Evolutionary conservation across 2,113 vertebrate species (phyloP).

Genomic region (Phalacrocorax carbo): DNA sequence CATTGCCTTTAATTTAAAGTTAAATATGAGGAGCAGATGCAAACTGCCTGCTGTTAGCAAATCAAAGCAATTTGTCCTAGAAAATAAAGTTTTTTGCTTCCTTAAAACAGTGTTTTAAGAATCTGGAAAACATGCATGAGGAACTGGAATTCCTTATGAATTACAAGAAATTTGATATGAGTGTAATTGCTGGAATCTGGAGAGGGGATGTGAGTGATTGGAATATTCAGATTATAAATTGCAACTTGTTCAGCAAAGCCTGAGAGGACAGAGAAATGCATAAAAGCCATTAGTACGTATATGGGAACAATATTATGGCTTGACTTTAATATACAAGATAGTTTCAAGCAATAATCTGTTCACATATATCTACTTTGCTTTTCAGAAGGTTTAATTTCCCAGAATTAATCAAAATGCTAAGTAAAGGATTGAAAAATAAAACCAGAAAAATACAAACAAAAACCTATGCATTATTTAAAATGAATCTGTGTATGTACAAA

Average conservation of each 20-base stretch:
- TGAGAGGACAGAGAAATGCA: not conserved
- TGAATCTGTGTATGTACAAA: not conserved
- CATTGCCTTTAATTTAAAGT: not conserved
- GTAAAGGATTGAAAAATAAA: not conserved
- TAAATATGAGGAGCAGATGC: not conserved
- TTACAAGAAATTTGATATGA: not conserved
- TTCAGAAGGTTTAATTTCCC: not conserved
- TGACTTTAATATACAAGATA: not conserved
- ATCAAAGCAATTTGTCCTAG: not conserved
- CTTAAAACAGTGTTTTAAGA: not conserved
- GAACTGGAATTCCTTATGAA: not conserved
- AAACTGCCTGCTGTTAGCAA: not conserved
- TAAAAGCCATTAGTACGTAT: not conserved
- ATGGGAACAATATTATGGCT: not conserved
- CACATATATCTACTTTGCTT: not conserved
- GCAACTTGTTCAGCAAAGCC: not conserved
- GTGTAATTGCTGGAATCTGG: not conserved
- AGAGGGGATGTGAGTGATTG: not conserved
- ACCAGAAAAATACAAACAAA: not conserved
- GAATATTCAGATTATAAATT: not conserved
- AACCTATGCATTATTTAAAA: not conserved
- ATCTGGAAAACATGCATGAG: not conserved
- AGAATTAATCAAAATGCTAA: not conserved
- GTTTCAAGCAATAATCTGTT: not conserved
- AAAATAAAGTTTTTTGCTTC: not conserved